phyloP scores from a whole-genome alignment of 2,797 vertebrate genomes.

The Melanotaenia boesemani region DNA sequence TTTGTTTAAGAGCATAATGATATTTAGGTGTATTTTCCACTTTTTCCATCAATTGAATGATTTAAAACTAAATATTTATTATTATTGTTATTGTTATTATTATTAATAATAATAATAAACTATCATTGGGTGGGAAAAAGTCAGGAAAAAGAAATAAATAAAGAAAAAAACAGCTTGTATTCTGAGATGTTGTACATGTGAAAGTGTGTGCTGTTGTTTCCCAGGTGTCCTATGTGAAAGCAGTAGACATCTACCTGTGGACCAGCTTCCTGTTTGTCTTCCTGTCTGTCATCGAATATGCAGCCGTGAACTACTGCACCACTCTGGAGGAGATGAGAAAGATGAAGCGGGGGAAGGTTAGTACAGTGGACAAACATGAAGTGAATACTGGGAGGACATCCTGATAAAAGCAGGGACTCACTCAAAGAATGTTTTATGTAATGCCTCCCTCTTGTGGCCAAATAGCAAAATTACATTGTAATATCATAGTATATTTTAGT shows the following conservation, averaged over 20 bases:
- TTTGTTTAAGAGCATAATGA: no score
- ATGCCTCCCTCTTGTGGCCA: slow-evolving; percentile 56
- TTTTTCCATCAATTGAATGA: neutral
- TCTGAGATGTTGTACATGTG: neutral
- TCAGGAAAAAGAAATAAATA: neutral
- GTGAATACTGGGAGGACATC: neutral
- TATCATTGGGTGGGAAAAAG: no score
- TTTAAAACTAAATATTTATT: no score
- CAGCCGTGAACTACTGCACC: slow-evolving; percentile 93
- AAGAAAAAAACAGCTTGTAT: neutral
- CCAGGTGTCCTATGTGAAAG: slow-evolving; percentile 93
- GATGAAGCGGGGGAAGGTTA: slow-evolving; percentile 88
- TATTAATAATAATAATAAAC: no score
- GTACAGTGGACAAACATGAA: neutral
- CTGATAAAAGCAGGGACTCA: no score
- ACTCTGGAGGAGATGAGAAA: slow-evolving; percentile 89
- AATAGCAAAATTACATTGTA: neutral
- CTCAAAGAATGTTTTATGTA: neutral
- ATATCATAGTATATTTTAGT: no score
- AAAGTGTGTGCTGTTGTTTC: slow-evolving; percentile 45
- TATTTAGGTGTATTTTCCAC: no score
- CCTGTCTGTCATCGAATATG: slow-evolving; percentile 92
- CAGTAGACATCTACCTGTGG: slow-evolving; percentile 92
- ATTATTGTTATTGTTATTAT: no score
- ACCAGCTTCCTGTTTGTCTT: slow-evolving; percentile 94